phyloP scores from a whole-genome alignment of 2,797 vertebrate genomes.

The Schizopygopsis malacanthus region DNA sequence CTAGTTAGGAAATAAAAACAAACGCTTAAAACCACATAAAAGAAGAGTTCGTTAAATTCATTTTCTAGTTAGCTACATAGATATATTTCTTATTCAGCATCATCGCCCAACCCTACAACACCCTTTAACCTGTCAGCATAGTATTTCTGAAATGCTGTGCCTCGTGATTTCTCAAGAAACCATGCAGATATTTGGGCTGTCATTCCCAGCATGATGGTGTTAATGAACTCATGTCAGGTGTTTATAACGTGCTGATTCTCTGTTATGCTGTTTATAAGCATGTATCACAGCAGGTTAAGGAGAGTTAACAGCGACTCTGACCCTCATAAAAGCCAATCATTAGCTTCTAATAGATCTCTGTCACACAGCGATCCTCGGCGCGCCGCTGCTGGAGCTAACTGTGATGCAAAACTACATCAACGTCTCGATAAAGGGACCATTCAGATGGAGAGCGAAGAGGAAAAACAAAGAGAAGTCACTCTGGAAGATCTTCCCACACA shows the following conservation, averaged over 20 bases:
- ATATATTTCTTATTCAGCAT: neutral
- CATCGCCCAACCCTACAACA: neutral
- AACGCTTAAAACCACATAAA: neutral
- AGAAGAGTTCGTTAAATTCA: neutral
- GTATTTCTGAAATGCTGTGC: no score
- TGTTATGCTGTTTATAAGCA: neutral
- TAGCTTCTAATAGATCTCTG: neutral
- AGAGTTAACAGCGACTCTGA: neutral
- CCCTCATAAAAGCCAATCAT: neutral
- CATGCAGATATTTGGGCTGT: neutral
- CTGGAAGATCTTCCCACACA: constrained; percentile 65
- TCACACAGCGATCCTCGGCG: constrained; percentile 72
- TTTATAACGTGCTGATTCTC: neutral
- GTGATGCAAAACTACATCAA: constrained; percentile 61
- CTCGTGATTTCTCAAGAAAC: neutral
- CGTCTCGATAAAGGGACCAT: constrained; percentile 72
- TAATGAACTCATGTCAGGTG: neutral
- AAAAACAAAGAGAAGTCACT: constrained; percentile 63
- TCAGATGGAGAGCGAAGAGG: constrained; percentile 67
- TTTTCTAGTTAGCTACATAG: neutral
- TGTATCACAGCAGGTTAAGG: neutral
- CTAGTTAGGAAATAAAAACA: neutral
- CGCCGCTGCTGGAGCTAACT: constrained; percentile 70
- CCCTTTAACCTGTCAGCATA: neutral
- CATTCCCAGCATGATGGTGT: no score